Conservation (phyloP, 2,113 vertebrate species). For the Gobio gobio region DNA sequence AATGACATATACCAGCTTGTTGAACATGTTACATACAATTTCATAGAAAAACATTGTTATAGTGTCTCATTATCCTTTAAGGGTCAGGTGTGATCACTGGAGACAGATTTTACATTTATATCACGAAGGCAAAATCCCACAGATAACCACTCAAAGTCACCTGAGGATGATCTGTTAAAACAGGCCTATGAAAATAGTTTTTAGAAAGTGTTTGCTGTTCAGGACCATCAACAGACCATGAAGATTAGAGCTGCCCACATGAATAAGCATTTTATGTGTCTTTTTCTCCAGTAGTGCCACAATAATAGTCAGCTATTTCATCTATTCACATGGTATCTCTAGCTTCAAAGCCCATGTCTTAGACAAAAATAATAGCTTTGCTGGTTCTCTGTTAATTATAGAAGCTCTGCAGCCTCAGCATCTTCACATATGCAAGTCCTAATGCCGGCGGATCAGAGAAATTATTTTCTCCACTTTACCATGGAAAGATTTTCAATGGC, state of each 20-base stretch:
- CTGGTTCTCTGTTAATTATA: constrained; percentile 46
- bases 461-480: background rate
- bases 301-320: constrained; percentile 24
- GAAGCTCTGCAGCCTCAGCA: constrained; percentile 41
- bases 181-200: constrained; percentile 17
- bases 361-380: constrained; percentile 35
- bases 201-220: constrained; percentile 24
- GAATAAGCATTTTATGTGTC: constrained; percentile 5
- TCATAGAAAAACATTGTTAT: background rate
- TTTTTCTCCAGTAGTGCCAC: background rate
- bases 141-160: constrained; percentile 15
- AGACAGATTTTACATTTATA: background rate
- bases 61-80: background rate
- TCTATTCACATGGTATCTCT: constrained; percentile 15
- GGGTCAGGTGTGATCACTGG: background rate
- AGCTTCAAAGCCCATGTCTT: constrained; percentile 30
- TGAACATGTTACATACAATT: background rate
- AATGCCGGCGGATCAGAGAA: background rate
- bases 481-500: background rate
- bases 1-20: background rate
- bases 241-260: constrained; percentile 18
- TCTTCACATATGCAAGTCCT: constrained; percentile 31
- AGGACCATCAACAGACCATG: constrained; percentile 36
- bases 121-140: background rate
- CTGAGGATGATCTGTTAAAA: constrained; percentile 11